Evolutionary conservation across 1,140 invertebrate species (phyloP), one percentile per base, ranked within the genome.

Genomic region (Drosophila erecta): DNA sequence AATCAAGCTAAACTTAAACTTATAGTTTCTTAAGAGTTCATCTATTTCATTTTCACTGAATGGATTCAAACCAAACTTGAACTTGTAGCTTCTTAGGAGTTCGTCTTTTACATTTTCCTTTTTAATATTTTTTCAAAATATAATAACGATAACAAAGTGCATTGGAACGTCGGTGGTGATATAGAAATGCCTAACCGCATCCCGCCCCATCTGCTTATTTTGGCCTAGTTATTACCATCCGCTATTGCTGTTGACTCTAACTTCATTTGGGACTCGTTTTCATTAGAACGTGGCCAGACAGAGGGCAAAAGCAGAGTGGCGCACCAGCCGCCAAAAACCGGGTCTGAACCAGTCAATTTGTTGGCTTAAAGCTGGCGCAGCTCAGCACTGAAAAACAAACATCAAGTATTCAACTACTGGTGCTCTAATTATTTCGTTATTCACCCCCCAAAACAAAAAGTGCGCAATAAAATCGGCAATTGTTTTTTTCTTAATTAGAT

Each of bases 401-500:
- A 14, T 53, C 49, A 44, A 35, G 49, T 47, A 3, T n/a, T 5
- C 27, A 40, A 35, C 62, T 57, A 70, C 69, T 69, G 43, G 27
- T 7, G 15, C 51, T 44, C 7, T 67, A 57, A 73, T 79, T 67
- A 79, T 74, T 58, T 61, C 7, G 51, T 20, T 41, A 58, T 49
- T 35, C 53, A 22, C 8, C 30, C 53, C 22, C 1, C 2, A 17
- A 17, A 6, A 6, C 4, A 73, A 67, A 81, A 77, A 40, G 53
- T 38, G 37, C 12, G 65, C 43, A 66, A 79, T 84, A 37, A 79
- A 83, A 79, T 72, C 74, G 47, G 65, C 69, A 57, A 70, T 57
- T 57, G 43, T 70, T 57, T 70, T 67, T 70, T 60, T 61, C 70
- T 69, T 87, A 86, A 87, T 79, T 86, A 58, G 65, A 86, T 79